Conservation (phyloP, 2,888 invertebrate genomes). For the Spialia ferax region DNA sequence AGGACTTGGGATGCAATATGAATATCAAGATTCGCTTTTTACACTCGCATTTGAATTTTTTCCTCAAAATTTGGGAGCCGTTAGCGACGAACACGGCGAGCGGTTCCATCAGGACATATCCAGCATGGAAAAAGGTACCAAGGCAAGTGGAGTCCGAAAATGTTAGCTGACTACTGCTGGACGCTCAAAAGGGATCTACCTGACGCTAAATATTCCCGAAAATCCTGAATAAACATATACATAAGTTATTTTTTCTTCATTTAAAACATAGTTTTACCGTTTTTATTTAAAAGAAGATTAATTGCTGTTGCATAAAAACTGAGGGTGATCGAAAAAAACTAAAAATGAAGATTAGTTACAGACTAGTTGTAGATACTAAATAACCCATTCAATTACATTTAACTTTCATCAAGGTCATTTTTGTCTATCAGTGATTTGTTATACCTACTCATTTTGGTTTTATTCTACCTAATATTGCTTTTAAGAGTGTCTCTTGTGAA, state of each 20-base stretch:
- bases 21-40: too few relatives aligned
- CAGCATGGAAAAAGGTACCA: not conserved
- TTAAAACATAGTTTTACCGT: not conserved
- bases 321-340: not conserved
- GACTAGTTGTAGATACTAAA: slow-evolving; percentile 1
- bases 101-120: not conserved
- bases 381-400: not conserved
- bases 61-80: not conserved
- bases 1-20: too few relatives aligned
- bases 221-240: not conserved
- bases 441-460: too few relatives aligned
- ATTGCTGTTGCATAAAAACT: slow-evolving; percentile 2
- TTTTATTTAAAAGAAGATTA: slow-evolving; percentile 6
- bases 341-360: slow-evolving; percentile 10
- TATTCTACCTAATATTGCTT: too few relatives aligned
- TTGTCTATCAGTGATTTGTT: not conserved
- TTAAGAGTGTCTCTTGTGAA: too few relatives aligned
- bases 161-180: slow-evolving; percentile 4
- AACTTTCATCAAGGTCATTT: not conserved
- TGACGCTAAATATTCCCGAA: slow-evolving; percentile 4
- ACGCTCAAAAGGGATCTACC: not conserved
- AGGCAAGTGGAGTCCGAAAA: not conserved
- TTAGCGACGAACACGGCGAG: not conserved
- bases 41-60: too few relatives aligned
- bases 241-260: not conserved